Conservation (phyloP, 2,888 invertebrate genomes). For the Himalopsyche anomala region DNA sequence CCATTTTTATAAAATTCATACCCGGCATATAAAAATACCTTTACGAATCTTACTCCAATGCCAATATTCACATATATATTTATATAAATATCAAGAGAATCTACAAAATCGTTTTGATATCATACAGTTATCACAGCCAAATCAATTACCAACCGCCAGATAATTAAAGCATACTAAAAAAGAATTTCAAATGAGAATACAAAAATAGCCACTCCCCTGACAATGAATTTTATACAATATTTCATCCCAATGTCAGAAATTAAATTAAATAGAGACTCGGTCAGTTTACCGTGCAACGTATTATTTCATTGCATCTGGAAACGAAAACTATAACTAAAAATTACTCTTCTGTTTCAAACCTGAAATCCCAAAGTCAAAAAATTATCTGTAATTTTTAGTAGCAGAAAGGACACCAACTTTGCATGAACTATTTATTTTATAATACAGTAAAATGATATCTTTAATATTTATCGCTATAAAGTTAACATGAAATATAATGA, state of each 20-base stretch:
- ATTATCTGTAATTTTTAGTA: no score
- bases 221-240: background rate
- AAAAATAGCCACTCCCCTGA: constrained; percentile 19
- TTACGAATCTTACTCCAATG: constrained; percentile 2
- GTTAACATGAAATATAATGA: no score
- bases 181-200: constrained; percentile 42
- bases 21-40: constrained; percentile 13
- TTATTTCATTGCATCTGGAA: no score
- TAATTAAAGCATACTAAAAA: constrained; percentile 44
- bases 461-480: no score
- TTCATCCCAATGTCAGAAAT: background rate
- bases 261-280: background rate
- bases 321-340: no score
- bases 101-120: constrained; percentile 33
- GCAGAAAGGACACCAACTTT: no score
- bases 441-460: no score
- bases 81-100: constrained; percentile 35
- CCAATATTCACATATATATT: constrained; percentile 17
- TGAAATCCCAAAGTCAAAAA: no score
- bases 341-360: no score
- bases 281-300: no score
- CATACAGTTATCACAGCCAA: constrained; percentile 60
- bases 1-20: background rate
- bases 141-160: constrained; percentile 53
- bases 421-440: no score